A percentile compares a stretch with the other conserved stretches of the same genome.
Evolutionary conservation across 2,113 vertebrate species (phyloP).

Genomic region (Eudyptes chrysolophus): DNA sequence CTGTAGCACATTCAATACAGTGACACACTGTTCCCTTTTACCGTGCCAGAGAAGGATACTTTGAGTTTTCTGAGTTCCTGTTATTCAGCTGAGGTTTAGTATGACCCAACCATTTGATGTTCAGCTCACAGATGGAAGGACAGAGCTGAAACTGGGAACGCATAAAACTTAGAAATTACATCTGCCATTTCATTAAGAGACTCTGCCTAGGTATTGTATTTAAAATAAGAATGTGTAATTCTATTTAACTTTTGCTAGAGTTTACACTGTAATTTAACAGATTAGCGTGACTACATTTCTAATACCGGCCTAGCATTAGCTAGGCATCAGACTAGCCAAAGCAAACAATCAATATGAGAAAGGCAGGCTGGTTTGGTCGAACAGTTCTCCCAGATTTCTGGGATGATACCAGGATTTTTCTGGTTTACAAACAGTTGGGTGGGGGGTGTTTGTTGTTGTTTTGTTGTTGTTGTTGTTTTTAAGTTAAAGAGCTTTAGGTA

Average conservation of each 20-base stretch:
- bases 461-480: neutral
- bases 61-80: neutral
- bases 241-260: neutral
- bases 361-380: neutral
- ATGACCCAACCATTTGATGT: neutral
- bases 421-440: neutral
- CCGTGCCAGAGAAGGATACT: fast-evolving
- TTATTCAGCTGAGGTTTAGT: neutral
- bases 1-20: neutral
- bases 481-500: neutral
- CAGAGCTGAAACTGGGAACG: neutral
- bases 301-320: neutral
- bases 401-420: neutral
- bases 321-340: neutral
- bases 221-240: neutral
- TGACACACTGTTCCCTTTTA: neutral
- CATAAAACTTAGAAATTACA: neutral
- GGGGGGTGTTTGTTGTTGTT: no score
- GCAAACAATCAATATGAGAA: neutral
- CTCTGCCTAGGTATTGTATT: neutral
- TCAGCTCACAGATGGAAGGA: neutral
- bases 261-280: neutral
- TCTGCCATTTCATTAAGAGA: neutral
- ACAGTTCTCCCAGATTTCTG: neutral
- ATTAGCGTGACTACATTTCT: neutral